Base-by-base conservation (phyloP, 2,113 vertebrate genomes). In the Herpetotheres cachinnans region DNA sequence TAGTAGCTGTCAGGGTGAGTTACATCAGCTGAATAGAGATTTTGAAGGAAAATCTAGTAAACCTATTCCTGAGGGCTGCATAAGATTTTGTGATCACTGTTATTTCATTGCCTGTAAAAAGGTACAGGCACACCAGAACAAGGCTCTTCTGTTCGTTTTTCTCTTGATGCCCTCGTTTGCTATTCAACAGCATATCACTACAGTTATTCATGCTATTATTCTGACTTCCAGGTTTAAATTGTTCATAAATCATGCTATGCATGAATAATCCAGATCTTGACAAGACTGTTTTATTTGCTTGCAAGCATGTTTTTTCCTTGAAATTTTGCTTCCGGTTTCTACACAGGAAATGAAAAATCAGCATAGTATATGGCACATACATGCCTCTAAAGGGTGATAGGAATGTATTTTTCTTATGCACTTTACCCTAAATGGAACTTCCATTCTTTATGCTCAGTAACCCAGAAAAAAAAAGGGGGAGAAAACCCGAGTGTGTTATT, bases 101-200 rank as follows among this genome's bases (percentile, higher is more conserved):
- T 82, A 90, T 34, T 91, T 50, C 78, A 93, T 4, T 80, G 77
- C 42, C 56, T 72, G 40, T 93, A 62, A 93, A 94, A 90, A 97
- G 74, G n/a, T 21, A 67, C 27, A 52, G 13, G 29, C 38, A 71
- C 21, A 93, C 29, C 24, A 86, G 66, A 96, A 92, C 8, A 69
- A 59, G 52, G 44, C 32, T 52, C 46, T 38, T 94, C 46, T 88
- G 21, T 61, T 88, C 4, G 42, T 76, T 89, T 84, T 72, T 47
- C 55, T 86, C 55, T 71, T n/a, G 18, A 86, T 73, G 47, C 13
- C 27, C 58, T 81, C 0, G 0, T 90, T 86, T 91, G 58, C 46
- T 88, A 71, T 79, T 55, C 58, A 84, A 67, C 18, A 81, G 46
- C 50, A 5, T 3, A 88, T 25, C 32, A 49, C 34, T 73, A 25